These are phyloP conservation scores for Rhynchopsitta pachyrhyncha DNA, from an alignment of 2,113 vertebrate genomes.

Conservation along the genomic window DNA sequence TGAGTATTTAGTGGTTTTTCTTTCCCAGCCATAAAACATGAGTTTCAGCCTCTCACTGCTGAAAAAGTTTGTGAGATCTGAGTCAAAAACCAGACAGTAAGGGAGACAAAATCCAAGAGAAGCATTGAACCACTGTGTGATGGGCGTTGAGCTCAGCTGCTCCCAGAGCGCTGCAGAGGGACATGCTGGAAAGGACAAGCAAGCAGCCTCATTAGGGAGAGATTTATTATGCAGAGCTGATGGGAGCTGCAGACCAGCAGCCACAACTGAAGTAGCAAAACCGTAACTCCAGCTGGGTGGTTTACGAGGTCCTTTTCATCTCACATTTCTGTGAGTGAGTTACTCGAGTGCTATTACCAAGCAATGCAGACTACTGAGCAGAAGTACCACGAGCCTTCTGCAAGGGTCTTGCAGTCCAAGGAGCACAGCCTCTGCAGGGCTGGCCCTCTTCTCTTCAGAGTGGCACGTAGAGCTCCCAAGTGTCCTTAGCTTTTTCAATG, in stretches of 20 bases:
- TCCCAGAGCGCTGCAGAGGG: neutral
- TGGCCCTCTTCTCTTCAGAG: neutral
- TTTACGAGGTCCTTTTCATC: neutral
- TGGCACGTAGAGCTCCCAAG: neutral
- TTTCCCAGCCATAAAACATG: neutral
- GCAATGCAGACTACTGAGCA: neutral
- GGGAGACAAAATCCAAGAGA: neutral
- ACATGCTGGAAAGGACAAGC: neutral
- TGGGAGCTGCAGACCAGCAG: neutral
- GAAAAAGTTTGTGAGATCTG: neutral
- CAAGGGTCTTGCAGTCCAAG: accelerated
- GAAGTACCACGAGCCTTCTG: neutral
- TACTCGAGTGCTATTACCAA: accelerated
- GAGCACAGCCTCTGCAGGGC: accelerated
- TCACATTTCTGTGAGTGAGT: neutral
- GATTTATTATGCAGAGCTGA: neutral
- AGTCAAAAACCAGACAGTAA: neutral
- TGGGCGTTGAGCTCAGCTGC: neutral
- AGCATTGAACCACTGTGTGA: neutral
- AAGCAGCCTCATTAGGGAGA: neutral
- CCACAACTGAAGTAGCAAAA: neutral
- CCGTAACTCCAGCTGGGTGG: neutral
- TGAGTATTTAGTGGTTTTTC: slow-evolving; percentile 17
- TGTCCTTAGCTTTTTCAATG: neutral
- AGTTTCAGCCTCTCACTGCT: neutral